A percentile compares a stretch with the other conserved stretches of the same genome.
Evolutionary conservation across 2,888 invertebrate genomes (phyloP).

Genomic region (Caenorhabditis virilis): DNA sequence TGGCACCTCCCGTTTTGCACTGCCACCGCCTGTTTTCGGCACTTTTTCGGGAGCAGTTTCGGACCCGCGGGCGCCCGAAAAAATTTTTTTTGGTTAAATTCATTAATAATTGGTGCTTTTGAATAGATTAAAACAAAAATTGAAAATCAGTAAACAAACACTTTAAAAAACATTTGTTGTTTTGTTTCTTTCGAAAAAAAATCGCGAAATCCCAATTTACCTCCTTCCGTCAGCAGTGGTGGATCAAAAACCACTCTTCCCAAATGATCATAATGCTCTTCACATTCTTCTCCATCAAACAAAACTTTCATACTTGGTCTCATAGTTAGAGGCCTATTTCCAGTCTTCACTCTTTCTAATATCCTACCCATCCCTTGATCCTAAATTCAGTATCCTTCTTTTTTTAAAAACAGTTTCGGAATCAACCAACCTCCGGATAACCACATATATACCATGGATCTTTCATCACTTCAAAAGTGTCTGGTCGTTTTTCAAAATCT

Average conservation of each 20-base stretch:
- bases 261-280: neutral
- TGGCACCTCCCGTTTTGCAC: too few relatives aligned
- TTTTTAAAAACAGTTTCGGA: neutral
- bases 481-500: constrained; percentile 44
- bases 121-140: too few relatives aligned
- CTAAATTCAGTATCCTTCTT: neutral
- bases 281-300: constrained; percentile 9
- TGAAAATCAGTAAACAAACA: too few relatives aligned
- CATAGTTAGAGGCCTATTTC: constrained; percentile 32
- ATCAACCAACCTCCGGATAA: constrained; percentile 18
- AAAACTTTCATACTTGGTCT: constrained; percentile 9
- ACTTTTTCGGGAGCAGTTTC: too few relatives aligned
- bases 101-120: too few relatives aligned
- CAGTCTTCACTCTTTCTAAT: constrained; percentile 33
- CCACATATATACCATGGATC: constrained; percentile 34
- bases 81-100: too few relatives aligned
- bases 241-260: constrained; percentile 2
- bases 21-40: too few relatives aligned
- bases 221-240: constrained; percentile 7
- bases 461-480: constrained; percentile 13
- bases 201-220: too few relatives aligned
- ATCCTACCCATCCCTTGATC: constrained; percentile 33
- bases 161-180: too few relatives aligned
- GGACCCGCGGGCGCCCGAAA: too few relatives aligned
- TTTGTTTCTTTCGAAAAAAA: too few relatives aligned